phyloP scores from a whole-genome alignment of 2,113 vertebrate species.

The Leptosomus discolor region DNA sequence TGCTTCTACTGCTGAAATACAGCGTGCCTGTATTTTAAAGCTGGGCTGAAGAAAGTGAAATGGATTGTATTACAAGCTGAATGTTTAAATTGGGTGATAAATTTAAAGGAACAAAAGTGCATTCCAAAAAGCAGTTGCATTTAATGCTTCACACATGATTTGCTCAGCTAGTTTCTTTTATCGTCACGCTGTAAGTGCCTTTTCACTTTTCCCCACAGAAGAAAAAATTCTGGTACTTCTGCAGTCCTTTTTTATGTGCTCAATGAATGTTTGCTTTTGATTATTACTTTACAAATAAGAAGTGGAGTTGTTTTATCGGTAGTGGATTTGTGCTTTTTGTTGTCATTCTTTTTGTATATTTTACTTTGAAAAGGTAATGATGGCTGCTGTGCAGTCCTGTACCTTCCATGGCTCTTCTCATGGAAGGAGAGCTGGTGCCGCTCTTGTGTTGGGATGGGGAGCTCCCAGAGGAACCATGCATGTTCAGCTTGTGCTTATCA shows the following conservation, averaged over 20 bases:
- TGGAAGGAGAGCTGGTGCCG: background rate
- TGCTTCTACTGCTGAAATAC: background rate
- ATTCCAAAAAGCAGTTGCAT: background rate
- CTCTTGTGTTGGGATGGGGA: background rate
- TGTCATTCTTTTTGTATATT: background rate
- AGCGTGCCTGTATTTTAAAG: background rate
- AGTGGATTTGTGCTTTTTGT: background rate
- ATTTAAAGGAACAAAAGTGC: background rate
- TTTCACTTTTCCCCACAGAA: background rate
- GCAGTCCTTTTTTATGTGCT: background rate
- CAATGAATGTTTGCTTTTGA: constrained; percentile 36
- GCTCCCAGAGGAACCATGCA: background rate
- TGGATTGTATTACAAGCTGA: constrained; percentile 12
- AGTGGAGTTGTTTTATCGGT: background rate
- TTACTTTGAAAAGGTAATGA: background rate
- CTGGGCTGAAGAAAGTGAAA: constrained; percentile 7
- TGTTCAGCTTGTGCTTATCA: background rate
- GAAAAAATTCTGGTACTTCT: background rate
- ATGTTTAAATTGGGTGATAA: constrained; percentile 36
- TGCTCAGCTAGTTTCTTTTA: constrained; percentile 14
- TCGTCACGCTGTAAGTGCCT: background rate
- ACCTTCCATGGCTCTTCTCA: background rate
- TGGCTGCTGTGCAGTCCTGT: background rate
- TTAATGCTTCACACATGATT: background rate
- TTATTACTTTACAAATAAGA: background rate